A percentile compares a stretch with the other conserved stretches of the same genome.
These are phyloP conservation scores for Fragum sueziense DNA, from an alignment of 2,888 invertebrate genomes.

Conservation along the genomic window DNA sequence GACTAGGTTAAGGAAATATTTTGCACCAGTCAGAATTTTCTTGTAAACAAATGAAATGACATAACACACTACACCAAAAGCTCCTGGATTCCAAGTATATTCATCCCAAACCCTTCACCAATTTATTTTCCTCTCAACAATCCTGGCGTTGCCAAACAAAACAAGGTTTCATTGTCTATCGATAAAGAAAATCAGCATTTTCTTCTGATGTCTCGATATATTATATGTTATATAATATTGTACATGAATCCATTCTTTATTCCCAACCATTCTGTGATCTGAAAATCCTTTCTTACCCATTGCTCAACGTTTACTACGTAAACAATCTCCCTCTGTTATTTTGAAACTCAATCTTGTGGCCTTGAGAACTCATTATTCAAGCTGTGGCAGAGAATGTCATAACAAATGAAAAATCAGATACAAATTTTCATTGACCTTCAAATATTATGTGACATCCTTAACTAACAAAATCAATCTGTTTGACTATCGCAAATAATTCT, in stretches of 20 bases:
- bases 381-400: background rate
- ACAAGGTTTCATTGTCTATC: too few relatives aligned
- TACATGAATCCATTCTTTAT: too few relatives aligned
- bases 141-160: too few relatives aligned
- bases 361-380: background rate
- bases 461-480: too few relatives aligned
- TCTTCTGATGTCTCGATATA: too few relatives aligned
- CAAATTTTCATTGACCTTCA: background rate
- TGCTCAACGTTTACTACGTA: too few relatives aligned
- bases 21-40: background rate
- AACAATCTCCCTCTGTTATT: background rate
- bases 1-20: background rate
- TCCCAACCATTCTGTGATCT: too few relatives aligned
- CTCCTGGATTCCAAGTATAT: background rate
- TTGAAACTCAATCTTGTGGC: background rate
- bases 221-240: too few relatives aligned
- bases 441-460: background rate
- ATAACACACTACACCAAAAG: background rate
- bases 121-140: too few relatives aligned
- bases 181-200: background rate
- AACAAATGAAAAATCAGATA: background rate
- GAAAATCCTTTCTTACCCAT: too few relatives aligned
- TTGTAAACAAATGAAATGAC: background rate
- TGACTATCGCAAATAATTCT: background rate
- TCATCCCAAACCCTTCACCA: background rate